Evolutionary conservation across 2,797 vertebrate genomes (phyloP), one percentile per base, ranked within the genome.

Genomic region (Natrix natrix): DNA sequence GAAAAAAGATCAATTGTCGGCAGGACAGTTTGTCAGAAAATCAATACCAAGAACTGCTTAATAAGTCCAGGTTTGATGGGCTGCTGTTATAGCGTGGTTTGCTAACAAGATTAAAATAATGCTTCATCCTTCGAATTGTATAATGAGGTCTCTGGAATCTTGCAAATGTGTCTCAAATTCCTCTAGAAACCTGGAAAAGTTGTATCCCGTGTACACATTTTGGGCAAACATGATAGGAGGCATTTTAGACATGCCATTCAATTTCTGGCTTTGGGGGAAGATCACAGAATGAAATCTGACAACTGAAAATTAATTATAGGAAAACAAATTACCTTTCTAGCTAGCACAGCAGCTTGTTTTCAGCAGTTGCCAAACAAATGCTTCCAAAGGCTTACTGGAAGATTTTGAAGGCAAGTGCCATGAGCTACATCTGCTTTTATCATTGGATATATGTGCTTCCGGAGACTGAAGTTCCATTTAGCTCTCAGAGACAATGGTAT

Each of bases 1-100:
- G 5, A 60, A 52, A 56, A 32, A 1, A 22, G 4, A 52, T 0
- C 32, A 87, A 66, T 0, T 57, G 20, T 48, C 26, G 22, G 56
- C 22, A 48, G 57, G 14, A 26, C 26, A 0, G 92, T 87, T 88
- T 93, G 89, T 12, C 88, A 87, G 1, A 86, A 61, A 90, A 91
- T 91, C 66, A 57, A 24, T 7, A 37, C 87, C 63, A 90, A 78
- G 22, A 88, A 93, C 63, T 94, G 26, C 74, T 48, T 0, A 90
- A 90, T 17, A 56, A 28, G 26, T 86, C 55, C 12, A 4, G 4
- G 12, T 59, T 93, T 52, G 59, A 37, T n/a, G 60, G 4, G 59
- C 78, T 6, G 54, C 37, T 89, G 91, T 94, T 4, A 8, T 0
- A 10, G 54, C 32, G 7, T 7, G 86, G 74, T 3, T 22, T 90